Base-by-base conservation (phyloP, 2,797 vertebrate species). In the Chromis chromis region DNA sequence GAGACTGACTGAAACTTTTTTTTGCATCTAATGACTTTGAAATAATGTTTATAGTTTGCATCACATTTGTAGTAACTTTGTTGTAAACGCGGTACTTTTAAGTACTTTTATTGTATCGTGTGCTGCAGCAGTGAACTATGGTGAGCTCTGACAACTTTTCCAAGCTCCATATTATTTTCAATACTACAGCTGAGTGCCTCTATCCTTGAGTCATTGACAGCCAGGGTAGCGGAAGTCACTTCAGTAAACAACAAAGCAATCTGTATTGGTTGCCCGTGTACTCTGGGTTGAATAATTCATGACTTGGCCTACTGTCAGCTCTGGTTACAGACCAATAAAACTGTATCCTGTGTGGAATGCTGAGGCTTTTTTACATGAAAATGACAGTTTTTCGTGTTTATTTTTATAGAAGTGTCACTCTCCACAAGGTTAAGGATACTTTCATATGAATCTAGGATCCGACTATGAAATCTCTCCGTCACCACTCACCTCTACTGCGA, bases 271-370 rank as follows among this genome's bases (percentile, higher is more conserved):
- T 46, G 67, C 44, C 69, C 71, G 49, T 70, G 61, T 58, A 27
- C 73, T 57, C 68, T 44, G 49, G 49, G 16, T 27, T 87, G 66
- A 87, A 87, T 84, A 85, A 88, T 89, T 84, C 60, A 89, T 87
- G 62, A 63, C 33, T 42, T 59, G 27, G 65, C 42, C 64, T 7
- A 0, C 57, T 65, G 78, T 82, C 76, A 58, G 54, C 48, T 78
- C 7, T 0, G 60, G n/a, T 70, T 79, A 71, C 58, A 58, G 6
- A 44, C 16, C 42, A 44, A 44, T 17, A 17, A 42, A 53, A 56
- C 36, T 60, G 48, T 31, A 21, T 14, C 8, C 25, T 50, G 59
- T 69, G 6, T 69, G 46, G 54, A 74, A 50, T 24, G 21, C 1
- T n/a, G 21, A 27, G 19, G 28, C 19, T n/a, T 12, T 28, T 63